Percentiles rank a stretch among this genome's conserved stretches.
These are phyloP conservation scores for Strix aluco DNA, from an alignment of 2,113 vertebrate genomes.

Conservation along the genomic window DNA sequence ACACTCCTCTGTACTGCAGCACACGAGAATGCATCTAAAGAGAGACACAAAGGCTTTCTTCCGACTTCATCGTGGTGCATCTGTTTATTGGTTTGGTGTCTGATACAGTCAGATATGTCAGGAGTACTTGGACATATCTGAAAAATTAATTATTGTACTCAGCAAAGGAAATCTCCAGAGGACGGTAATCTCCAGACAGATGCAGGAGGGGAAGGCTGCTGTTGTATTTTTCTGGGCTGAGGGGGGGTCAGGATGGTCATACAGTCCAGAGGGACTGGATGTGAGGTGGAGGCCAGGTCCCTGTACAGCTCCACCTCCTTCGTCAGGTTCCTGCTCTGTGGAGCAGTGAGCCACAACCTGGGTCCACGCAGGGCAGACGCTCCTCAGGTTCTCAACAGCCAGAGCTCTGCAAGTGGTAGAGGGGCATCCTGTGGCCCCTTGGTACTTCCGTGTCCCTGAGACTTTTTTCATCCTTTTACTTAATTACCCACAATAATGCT, in stretches of 20 bases:
- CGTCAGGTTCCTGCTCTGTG: not conserved
- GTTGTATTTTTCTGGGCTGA: not conserved
- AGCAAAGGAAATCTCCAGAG: not conserved
- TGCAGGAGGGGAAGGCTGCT: not conserved
- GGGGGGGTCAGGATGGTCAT: not conserved
- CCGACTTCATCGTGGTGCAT: not conserved
- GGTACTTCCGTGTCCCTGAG: not conserved
- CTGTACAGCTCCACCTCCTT: not conserved
- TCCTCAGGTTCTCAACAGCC: not conserved
- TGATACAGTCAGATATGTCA: not conserved
- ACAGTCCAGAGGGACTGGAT: not conserved
- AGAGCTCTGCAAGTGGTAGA: not conserved
- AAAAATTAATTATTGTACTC: slow-evolving; percentile 11
- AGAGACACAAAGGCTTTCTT: not conserved
- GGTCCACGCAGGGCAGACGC: not conserved
- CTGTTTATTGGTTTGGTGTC: slow-evolving; percentile 10
- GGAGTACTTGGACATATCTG: slow-evolving; percentile 27
- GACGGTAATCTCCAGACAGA: not conserved
- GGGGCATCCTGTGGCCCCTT: too few relatives aligned
- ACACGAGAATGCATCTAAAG: not conserved
- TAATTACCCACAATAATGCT: not conserved
- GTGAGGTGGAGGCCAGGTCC: not conserved
- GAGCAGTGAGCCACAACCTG: not conserved
- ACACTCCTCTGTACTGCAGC: not conserved
- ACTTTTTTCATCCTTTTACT: not conserved